Evolutionary conservation across 2,888 invertebrate genomes (phyloP), one percentile per base, ranked within the genome.

Genomic region (Orthonevra nobilis): DNA sequence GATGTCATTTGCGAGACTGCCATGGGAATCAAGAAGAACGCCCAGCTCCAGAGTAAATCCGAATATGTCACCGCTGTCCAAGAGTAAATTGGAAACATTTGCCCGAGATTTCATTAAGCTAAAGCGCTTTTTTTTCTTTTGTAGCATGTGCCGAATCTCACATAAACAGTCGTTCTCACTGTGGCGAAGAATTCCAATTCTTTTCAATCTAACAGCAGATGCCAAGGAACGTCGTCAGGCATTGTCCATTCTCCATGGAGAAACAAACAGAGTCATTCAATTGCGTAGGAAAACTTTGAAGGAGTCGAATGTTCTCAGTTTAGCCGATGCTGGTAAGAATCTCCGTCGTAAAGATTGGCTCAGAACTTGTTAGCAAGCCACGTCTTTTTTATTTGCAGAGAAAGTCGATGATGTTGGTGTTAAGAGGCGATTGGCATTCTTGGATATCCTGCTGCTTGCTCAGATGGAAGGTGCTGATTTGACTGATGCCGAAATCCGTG

Each of bases 21-120:
- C 3, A 96, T 97, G 96, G 96, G 96, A 1, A 91, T 92, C 23
- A 91, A 91, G 63, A 90, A 95, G 3, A 90, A 94, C 84, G 94
- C 95, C 0, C 95, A 96, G 85, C 88, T 89, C 52, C 89, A 93
- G 83, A 89, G 90, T 19, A 90, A 93, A 54, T 93, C 93, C 0
- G 91, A 92, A 82, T 96, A 95, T 85, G 94, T 95, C 0, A 90
- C 90, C 82, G 92, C 93, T 3, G 92, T 95, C 12, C 92, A 92
- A 85, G 89, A 89, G 94, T 94, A 89, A 91, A 92, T 90, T 3
- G 23, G n/a, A n/a, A n/a, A n/a, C n/a, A n/a, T n/a, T n/a, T n/a
- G n/a, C n/a, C n/a, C n/a, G n/a, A n/a, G n/a, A n/a, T n/a, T n/a
- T n/a, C n/a, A n/a, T n/a, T n/a, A n/a, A n/a, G n/a, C n/a, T n/a